Evolutionary conservation across 2,888 invertebrate species (phyloP), one percentile per base, ranked within the genome.

Genomic region (Sinhomidia bicolor): DNA sequence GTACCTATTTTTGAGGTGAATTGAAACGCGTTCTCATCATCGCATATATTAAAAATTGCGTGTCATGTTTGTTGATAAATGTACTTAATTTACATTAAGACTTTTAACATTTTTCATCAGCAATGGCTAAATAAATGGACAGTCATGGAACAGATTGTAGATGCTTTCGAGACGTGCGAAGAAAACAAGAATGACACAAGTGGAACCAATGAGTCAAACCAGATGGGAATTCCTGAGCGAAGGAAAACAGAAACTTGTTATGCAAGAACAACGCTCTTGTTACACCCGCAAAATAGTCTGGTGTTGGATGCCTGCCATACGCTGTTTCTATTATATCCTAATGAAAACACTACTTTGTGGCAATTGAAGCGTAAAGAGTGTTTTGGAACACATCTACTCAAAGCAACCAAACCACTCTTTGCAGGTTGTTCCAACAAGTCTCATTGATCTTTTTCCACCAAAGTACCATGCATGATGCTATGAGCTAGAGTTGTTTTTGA

Each of bases 231-330:
- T 83, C 60, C 83, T 51, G 32, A 47, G 17, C 76, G 41, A 78
- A 83, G 74, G 74, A 47, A 81, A 57, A 83, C 32, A 62, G 51
- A 47, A 68, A 71, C 79, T 10, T 54, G 85, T 17, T 80, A 54
- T 65, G 78, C 68, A 32, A 68, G 71, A 78, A 41, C 71, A 26
- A 5, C 32, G 12, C 36, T 88, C 47, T 44, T 82, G 44, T 79
- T 92, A 36, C 90, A 92, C 88, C 91, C 92, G 9, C 88, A 91
- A 29, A 86, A 92, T 85, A 90, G 90, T 41, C 47, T 91, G 29
- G 90, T 91, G 12, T 81, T 91, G 88, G 91, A 92, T 74, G 91
- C 89, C 32, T 91, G 91, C 90, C 92, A 92, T 81, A 91, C 92
- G 9, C 44, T 90, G 7, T 91, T 92, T 85, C 86, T 92, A 0